Base-by-base conservation (phyloP, 2,113 vertebrate species). In the Perca schrenkii region DNA sequence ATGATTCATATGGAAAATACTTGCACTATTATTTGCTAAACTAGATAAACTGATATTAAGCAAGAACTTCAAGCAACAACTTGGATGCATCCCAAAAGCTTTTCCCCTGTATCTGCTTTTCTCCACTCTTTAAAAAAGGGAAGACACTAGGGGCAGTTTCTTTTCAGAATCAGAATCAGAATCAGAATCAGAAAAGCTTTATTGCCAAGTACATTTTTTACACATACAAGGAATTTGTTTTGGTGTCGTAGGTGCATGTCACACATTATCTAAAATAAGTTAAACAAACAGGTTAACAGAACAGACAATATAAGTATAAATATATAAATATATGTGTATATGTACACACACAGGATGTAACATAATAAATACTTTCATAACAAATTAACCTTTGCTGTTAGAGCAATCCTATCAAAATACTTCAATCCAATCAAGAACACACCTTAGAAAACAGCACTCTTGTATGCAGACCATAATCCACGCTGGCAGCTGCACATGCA, bases 281-380 rank as follows among this genome's bases (percentile, higher is more conserved):
- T n/a, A n/a, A n/a, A n/a, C n/a, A n/a, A n/a, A n/a, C n/a, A n/a
- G n/a, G n/a, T n/a, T n/a, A n/a, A n/a, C n/a, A n/a, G n/a, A n/a
- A n/a, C n/a, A n/a, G n/a, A n/a, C n/a, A n/a, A n/a, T n/a, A n/a
- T n/a, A n/a, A n/a, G n/a, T n/a, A n/a, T n/a, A n/a, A n/a, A n/a
- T n/a, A n/a, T n/a, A n/a, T n/a, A n/a, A n/a, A n/a, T n/a, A n/a
- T n/a, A n/a, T n/a, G n/a, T n/a, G n/a, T n/a, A n/a, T n/a, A n/a
- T n/a, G n/a, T n/a, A n/a, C n/a, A n/a, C n/a, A n/a, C n/a, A n/a
- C n/a, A n/a, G n/a, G n/a, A n/a, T n/a, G n/a, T n/a, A n/a, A n/a
- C n/a, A n/a, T n/a, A n/a, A n/a, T n/a, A n/a, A n/a, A n/a, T n/a
- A 12, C 21, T 36, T 14, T 86, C 49, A 67, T 16, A 67, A 72